Conservation (phyloP, 1,140 invertebrate genomes). For the Drosophila prosaltans region DNA sequence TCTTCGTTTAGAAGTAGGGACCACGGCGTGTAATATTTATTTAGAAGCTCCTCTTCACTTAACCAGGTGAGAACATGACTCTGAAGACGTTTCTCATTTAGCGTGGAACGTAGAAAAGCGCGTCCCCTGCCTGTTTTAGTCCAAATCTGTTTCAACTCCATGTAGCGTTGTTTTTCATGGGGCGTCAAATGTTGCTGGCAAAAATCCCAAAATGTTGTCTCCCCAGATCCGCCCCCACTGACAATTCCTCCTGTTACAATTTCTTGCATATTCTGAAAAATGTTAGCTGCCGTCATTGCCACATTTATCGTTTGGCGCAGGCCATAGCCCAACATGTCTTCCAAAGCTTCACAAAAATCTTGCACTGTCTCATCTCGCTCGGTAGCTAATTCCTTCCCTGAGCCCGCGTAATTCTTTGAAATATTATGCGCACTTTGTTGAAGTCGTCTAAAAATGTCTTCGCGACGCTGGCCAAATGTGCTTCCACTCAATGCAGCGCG, state of each 20-base stretch:
- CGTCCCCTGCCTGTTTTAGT: conserved; percentile 90
- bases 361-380: conserved; percentile 87
- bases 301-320: conserved; percentile 78
- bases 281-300: conserved; percentile 53
- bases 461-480: conserved; percentile 71
- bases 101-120: conserved; percentile 91
- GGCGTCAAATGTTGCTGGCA: conserved; percentile 88
- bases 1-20: conserved; percentile 91
- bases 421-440: conserved; percentile 88
- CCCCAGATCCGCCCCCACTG: conserved; percentile 18
- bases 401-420: conserved; percentile 88
- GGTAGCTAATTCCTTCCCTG: conserved; percentile 89
- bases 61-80: conserved; percentile 89
- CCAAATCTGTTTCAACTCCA: conserved; percentile 88
- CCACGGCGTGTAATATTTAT: conserved; percentile 90
- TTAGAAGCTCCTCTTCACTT: conserved; percentile 84
- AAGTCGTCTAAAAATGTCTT: conserved; percentile 71
- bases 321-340: conserved; percentile 87
- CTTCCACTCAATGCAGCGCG: conserved; percentile 50
- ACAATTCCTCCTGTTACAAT: conserved; percentile 62
- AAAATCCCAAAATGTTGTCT: conserved; percentile 85
- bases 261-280: conserved; percentile 77
- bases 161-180: conserved; percentile 92
- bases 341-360: conserved; percentile 86
- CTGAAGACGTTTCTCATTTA: conserved; percentile 93